phyloP scores from a whole-genome alignment of 2,113 vertebrate species.

The Cynoglossus semilaevis region DNA sequence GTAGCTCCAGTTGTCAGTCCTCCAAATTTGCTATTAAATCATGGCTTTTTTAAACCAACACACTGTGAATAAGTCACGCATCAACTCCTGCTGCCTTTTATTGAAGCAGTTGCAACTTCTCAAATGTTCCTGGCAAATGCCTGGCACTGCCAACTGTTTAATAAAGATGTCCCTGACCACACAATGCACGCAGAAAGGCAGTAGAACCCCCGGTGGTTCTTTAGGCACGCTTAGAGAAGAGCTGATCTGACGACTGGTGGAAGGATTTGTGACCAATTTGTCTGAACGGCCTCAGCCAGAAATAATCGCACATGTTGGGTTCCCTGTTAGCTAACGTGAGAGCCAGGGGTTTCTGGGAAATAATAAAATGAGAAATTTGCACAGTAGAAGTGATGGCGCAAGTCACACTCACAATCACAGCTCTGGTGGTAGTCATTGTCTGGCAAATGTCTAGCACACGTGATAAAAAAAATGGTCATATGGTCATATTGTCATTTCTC shows the following conservation, averaged over 20 bases:
- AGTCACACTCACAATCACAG: conserved; percentile 16
- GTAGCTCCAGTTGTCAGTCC: conserved; percentile 40
- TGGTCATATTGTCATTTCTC: too few species aligned
- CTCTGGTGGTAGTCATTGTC: conserved; percentile 8
- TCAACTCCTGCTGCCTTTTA: conserved; percentile 48
- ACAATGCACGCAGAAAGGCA: conserved; percentile 14
- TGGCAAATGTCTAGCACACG: neutral
- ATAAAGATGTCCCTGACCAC: conserved; percentile 27
- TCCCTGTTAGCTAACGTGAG: conserved; percentile 24
- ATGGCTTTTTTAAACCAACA: conserved; percentile 15
- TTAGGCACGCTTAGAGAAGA: conserved; percentile 28
- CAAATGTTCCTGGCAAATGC: conserved; percentile 30
- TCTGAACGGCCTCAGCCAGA: conserved; percentile 40
- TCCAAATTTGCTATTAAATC: conserved; percentile 34
- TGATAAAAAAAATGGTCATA: neutral
- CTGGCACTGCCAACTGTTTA: conserved; percentile 30
- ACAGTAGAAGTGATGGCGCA: conserved; percentile 19
- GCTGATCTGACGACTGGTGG: conserved; percentile 58
- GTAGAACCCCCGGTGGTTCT: conserved; percentile 28
- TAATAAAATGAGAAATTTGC: conserved; percentile 32
- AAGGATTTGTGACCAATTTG: conserved; percentile 61
- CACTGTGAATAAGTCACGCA: conserved; percentile 43
- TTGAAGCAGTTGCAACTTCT: conserved; percentile 33
- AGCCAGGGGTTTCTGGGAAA: conserved; percentile 46
- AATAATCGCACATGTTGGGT: conserved; percentile 43